These are phyloP conservation scores for Psilopsiagon aymara DNA, from an alignment of 2,113 vertebrate species.

Conservation along the genomic window DNA sequence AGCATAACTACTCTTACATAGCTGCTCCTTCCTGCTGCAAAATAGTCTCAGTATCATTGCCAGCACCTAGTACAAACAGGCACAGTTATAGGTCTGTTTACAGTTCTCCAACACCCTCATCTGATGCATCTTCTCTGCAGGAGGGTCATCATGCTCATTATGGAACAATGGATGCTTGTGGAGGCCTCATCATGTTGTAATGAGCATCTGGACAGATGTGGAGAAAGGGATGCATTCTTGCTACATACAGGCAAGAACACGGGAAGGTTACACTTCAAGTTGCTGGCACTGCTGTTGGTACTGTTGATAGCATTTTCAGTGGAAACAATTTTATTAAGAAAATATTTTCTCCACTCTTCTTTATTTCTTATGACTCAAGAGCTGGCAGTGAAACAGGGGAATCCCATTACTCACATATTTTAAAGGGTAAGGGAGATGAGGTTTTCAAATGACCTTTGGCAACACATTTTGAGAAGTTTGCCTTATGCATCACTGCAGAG, in stretches of 20 bases:
- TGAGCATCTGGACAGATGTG: neutral
- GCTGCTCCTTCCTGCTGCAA: neutral
- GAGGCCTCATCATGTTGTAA: neutral
- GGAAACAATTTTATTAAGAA: neutral
- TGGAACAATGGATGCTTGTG: neutral
- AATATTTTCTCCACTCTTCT: neutral
- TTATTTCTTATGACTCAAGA: neutral
- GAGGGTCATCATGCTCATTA: neutral
- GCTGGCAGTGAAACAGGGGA: neutral
- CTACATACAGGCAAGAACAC: accelerated
- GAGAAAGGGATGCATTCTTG: neutral
- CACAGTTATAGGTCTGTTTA: accelerated
- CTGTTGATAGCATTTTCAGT: neutral
- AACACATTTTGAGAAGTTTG: neutral
- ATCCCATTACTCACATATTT: neutral
- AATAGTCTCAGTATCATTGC: neutral
- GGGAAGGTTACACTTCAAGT: neutral
- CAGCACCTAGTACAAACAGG: neutral
- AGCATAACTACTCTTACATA: neutral
- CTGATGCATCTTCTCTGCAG: accelerated
- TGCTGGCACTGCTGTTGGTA: neutral
- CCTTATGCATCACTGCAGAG: neutral
- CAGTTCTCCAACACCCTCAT: neutral
- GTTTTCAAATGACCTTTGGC: neutral
- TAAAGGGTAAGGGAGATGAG: neutral